A percentile compares a stretch with the other conserved stretches of the same genome.
These are phyloP conservation scores for Capitulum mitella DNA, from an alignment of 2,888 invertebrate species.

Conservation along the genomic window DNA sequence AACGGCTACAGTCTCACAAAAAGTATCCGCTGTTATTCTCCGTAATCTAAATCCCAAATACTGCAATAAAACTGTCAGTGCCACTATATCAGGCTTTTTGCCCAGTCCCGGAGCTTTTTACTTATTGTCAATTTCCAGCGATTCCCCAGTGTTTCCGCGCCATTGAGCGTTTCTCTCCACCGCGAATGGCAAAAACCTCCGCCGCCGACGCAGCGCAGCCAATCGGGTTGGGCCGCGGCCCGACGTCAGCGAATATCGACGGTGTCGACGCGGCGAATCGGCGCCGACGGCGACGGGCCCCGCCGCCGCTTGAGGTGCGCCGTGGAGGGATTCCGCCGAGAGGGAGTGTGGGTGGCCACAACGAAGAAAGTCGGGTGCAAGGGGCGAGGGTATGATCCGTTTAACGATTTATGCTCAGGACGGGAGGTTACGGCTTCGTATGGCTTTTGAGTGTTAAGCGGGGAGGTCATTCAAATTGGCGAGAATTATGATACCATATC, in stretches of 20 bases:
- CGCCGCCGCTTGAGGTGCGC: no score
- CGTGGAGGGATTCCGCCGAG: no score
- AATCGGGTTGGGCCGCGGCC: no score
- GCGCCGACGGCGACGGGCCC: no score
- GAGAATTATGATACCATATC: no score
- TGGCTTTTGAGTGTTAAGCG: no score
- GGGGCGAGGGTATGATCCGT: no score
- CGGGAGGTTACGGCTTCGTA: no score
- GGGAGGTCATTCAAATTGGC: no score
- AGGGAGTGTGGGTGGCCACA: no score
- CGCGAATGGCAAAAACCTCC: background rate
- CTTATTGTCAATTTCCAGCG: constrained; percentile 18
- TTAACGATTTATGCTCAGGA: no score
- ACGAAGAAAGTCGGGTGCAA: no score
- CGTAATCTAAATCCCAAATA: background rate
- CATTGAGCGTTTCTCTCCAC: background rate
- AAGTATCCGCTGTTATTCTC: constrained; percentile 1
- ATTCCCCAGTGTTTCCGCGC: background rate
- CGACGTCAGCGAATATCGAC: background rate
- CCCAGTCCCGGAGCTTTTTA: background rate
- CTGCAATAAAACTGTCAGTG: constrained; percentile 4
- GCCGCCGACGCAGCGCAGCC: background rate
- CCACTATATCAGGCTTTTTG: constrained; percentile 12
- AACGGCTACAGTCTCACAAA: background rate
- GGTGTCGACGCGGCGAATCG: background rate